Percentiles rank a stretch among this genome's conserved stretches.
Evolutionary conservation across 2,888 invertebrate species (phyloP).

Genomic region (Orthonychiurus folsomi): DNA sequence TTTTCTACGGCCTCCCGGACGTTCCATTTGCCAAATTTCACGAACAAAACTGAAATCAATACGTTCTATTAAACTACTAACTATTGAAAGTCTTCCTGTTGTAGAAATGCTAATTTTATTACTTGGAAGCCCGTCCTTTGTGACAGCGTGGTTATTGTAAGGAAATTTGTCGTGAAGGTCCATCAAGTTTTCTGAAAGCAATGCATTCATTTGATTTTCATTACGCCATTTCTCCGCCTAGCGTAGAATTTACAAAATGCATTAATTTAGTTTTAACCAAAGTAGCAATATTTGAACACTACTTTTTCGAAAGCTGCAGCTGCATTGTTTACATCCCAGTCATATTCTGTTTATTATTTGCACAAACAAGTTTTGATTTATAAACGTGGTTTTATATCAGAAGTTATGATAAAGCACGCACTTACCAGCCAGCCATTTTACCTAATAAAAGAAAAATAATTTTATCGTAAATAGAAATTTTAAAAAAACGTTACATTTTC

Average conservation of each 20-base stretch:
- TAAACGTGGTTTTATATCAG: not conserved
- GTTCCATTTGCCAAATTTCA: conserved; percentile 8
- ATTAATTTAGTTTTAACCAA: too few species aligned
- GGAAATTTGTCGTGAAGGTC: not conserved
- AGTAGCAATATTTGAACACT: not conserved
- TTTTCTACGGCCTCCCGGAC: conserved; percentile 6
- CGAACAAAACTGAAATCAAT: conserved; percentile 7
- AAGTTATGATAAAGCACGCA: not conserved
- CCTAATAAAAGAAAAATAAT: too few species aligned
- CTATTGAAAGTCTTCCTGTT: not conserved
- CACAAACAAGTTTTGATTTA: not conserved
- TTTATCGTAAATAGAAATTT: too few species aligned
- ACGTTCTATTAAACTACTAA: too few species aligned
- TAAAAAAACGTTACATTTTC: too few species aligned
- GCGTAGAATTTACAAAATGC: not conserved
- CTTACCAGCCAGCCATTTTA: conserved; percentile 8
- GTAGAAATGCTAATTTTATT: not conserved
- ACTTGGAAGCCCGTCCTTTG: conserved; percentile 9
- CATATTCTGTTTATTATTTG: not conserved
- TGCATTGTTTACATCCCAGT: not conserved
- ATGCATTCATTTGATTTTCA: not conserved
- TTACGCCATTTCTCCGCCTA: conserved; percentile 5
- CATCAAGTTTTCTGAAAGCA: not conserved
- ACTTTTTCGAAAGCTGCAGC: conserved; percentile 1
- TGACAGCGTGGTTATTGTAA: conserved; percentile 3